These are phyloP conservation scores for Chiridota heheva DNA, from an alignment of 35 echinoderm and acorn worm genomes.

Conservation along the genomic window DNA sequence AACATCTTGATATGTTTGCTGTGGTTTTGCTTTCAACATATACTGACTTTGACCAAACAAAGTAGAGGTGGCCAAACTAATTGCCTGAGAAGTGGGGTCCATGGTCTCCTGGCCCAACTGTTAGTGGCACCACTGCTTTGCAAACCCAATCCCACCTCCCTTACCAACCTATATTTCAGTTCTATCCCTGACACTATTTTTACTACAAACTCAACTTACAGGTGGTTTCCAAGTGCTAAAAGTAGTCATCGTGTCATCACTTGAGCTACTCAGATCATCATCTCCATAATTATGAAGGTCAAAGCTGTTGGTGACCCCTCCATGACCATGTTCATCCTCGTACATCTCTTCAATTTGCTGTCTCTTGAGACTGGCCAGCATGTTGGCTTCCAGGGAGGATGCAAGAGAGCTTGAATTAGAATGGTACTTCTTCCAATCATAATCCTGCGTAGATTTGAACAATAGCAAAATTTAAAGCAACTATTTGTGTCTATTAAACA, in stretches of 20 bases:
- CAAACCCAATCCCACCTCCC: too few relatives aligned
- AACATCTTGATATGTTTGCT: too few relatives aligned
- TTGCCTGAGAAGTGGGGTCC: too few relatives aligned
- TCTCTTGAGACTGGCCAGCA: conserved; percentile 81
- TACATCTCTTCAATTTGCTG: conserved; percentile 92
- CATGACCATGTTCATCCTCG: conserved; percentile 64
- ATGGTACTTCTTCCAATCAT: conserved; percentile 93
- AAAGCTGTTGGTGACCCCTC: conserved; percentile 66
- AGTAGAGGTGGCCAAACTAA: too few relatives aligned
- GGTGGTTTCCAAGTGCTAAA: conserved; percentile 90
- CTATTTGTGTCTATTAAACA: too few relatives aligned
- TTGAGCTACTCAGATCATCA: conserved; percentile 94
- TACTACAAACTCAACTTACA: conserved; percentile 45
- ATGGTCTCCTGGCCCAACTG: too few relatives aligned
- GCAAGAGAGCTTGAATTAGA: conserved; percentile 89
- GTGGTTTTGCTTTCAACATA: too few relatives aligned
- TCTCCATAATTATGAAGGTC: conserved; percentile 92
- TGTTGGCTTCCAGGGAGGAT: conserved; percentile 90
- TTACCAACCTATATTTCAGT: too few relatives aligned
- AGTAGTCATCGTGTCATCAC: conserved; percentile 85
- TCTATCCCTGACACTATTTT: too few relatives aligned
- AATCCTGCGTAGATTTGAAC: conserved; percentile 46
- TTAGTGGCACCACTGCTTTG: too few relatives aligned
- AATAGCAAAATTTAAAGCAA: background rate
- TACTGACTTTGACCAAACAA: too few relatives aligned